Percentiles rank a stretch among this genome's conserved stretches.
Evolutionary conservation across 1,140 invertebrate genomes (phyloP).

Genomic region (Drosophila melanica): DNA sequence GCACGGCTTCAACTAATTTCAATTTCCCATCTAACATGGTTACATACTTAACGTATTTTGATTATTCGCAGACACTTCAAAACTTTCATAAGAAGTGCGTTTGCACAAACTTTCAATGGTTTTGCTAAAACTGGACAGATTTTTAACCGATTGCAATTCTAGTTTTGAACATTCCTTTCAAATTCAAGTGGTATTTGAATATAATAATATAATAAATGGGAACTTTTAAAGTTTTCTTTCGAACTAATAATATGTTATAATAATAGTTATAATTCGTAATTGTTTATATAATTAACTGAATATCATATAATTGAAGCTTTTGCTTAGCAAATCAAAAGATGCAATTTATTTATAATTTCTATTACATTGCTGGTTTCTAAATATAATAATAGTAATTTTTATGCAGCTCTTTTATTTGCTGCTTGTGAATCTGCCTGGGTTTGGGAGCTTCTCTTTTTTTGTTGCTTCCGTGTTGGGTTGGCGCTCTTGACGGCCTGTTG

Average conservation of each 20-base stretch:
- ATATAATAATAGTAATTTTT: neutral
- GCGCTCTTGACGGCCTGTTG: conserved; percentile 15
- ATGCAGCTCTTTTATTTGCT: neutral
- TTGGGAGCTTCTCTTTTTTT: neutral
- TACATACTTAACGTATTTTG: neutral
- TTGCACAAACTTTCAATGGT: neutral
- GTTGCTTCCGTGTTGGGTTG: neutral
- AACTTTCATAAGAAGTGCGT: neutral
- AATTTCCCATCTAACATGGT: conserved; percentile 28
- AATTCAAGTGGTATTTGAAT: neutral
- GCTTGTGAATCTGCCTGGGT: neutral
- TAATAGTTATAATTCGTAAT: no score
- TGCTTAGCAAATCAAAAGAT: no score
- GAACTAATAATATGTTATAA: no score
- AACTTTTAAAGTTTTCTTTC: no score
- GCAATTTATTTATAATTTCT: neutral
- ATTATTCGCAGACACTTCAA: neutral
- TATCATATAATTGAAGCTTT: no score
- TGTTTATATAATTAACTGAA: no score
- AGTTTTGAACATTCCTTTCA: neutral
- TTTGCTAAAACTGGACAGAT: neutral
- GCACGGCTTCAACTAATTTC: conserved; percentile 36
- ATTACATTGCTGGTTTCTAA: neutral
- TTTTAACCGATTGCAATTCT: neutral
- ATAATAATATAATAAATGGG: no score